These are phyloP conservation scores for Meda fulgida DNA, from an alignment of 2,797 vertebrate genomes.

Conservation along the genomic window DNA sequence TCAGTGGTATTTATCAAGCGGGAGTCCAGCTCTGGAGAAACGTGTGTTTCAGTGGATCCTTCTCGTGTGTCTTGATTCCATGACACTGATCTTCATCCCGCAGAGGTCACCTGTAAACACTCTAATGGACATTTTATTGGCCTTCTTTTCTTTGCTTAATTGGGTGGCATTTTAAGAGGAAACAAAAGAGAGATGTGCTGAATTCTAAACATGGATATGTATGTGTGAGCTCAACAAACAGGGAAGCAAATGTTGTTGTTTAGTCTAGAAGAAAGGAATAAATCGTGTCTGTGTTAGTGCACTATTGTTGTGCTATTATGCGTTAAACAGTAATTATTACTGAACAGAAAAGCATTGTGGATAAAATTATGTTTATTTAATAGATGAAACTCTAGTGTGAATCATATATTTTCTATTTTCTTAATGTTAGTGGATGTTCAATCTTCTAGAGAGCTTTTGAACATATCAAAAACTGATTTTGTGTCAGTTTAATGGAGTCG, in stretches of 20 bases:
- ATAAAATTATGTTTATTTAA: neutral
- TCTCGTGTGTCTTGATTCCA: neutral
- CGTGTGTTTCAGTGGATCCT: neutral
- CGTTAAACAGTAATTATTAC: neutral
- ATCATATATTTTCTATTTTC: neutral
- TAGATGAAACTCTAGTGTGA: neutral
- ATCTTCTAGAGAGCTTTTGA: neutral
- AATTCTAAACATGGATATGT: slow-evolving; percentile 14
- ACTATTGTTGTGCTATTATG: neutral
- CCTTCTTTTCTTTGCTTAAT: slow-evolving; percentile 37
- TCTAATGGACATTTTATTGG: slow-evolving; percentile 30
- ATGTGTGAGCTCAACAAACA: neutral
- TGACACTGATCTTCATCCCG: slow-evolving; percentile 33
- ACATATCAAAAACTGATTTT: neutral
- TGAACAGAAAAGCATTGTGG: neutral
- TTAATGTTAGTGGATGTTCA: neutral
- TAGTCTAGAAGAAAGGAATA: neutral
- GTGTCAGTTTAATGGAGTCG: neutral
- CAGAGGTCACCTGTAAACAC: slow-evolving; percentile 23
- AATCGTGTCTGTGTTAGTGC: neutral
- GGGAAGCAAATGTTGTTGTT: neutral
- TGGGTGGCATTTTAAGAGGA: slow-evolving; percentile 32
- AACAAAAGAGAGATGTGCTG: slow-evolving; percentile 31
- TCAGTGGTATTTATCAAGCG: neutral
- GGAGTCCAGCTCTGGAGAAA: neutral